Evolutionary conservation across 2,113 vertebrate genomes (phyloP), one percentile per base, ranked within the genome.

Genomic region (Mus spicilegus): DNA sequence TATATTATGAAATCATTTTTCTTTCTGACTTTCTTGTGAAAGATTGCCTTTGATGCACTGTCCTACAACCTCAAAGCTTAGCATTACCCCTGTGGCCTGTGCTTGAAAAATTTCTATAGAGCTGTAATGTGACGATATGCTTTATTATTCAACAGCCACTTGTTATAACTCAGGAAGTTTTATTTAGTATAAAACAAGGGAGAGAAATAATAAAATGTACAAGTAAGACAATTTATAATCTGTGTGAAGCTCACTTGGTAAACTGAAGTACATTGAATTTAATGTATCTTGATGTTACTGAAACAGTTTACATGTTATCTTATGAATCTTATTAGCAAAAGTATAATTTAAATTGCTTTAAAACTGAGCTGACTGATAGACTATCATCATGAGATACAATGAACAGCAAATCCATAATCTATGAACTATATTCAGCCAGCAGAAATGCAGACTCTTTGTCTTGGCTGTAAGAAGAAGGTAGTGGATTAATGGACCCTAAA

Each of bases 161-260:
- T 73, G 19, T 76, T 91, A 42, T 87, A 80, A 90, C 85, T 92
- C 58, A 92, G 42, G 30, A 7, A 22, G 69, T 54, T 94, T 87
- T 91, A 63, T 75, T 58, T 30, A 67, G 72, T 19, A n/a, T 16
- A 63, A 22, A 51, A 49, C 72, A 63, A 76, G 51, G 65, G 20
- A 72, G 5, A 61, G 24, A 76, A 92, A 56, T 97, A 95, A 95
- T 94, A 88, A 94, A 84, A 91, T 94, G 90, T 3, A 0, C 94
- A 96, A 93, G n/a, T 72, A 93, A 96, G 94, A 90, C 87, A 94
- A 95, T 26, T 96, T 96, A 78, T 65, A 96, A 92, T 87, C 88
- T 91, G 86, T 82, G 49, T 39, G 39, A 95, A 97, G 73, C 94
- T 97, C 87, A 94, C 96, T 93, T 96, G 61, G 39, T 93, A 80